Base-by-base conservation (phyloP, 2,797 vertebrate genomes). In the Onychomys leucogaster region DNA sequence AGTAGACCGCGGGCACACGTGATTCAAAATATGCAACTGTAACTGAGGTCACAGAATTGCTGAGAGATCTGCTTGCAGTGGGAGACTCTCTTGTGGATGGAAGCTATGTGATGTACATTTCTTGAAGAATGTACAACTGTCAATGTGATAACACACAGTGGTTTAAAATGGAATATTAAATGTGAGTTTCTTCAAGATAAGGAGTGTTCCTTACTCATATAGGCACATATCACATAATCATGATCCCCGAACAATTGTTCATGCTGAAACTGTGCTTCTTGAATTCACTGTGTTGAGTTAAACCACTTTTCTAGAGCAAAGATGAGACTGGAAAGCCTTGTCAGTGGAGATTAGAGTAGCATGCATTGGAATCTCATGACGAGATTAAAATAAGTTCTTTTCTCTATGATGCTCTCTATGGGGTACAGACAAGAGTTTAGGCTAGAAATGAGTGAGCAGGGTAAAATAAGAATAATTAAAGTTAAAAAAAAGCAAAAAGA, bases 11-110 rank as follows among this genome's bases (percentile, higher is more conserved):
- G 83, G 76, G 80, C n/a, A 52, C 19, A 67, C n/a, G 73, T 67
- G 67, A n/a, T 94, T 89, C n/a, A 96, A 84, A 98, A 85, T 94
- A 29, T 80, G 71, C 61, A 89, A n/a, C 37, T 55, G 2, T 89
- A 77, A 61, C 81, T 90, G 52, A 92, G 65, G 17, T 93, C 55
- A 59, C 13, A 71, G 80, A 27, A n/a, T 23, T 85, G 1, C n/a
- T 55, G 55, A 61, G n/a, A 95, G 91, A 93, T 91, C 81, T 46
- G 17, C 71, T 93, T 88, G 67, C 46, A 41, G 21, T 59, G 46
- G 34, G 77, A 37, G 32, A 57, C 90, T 94, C 52, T 89, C 91
- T 87, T 49, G 46, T 19, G 27, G 57, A 23, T 63, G 8, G 43
- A 75, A 95, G 80, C 12, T 4, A 52, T 23, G 46, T 27, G 81